These are phyloP conservation scores for Sminthurinus aureus DNA, from an alignment of 2,888 invertebrate species.

Conservation along the genomic window DNA sequence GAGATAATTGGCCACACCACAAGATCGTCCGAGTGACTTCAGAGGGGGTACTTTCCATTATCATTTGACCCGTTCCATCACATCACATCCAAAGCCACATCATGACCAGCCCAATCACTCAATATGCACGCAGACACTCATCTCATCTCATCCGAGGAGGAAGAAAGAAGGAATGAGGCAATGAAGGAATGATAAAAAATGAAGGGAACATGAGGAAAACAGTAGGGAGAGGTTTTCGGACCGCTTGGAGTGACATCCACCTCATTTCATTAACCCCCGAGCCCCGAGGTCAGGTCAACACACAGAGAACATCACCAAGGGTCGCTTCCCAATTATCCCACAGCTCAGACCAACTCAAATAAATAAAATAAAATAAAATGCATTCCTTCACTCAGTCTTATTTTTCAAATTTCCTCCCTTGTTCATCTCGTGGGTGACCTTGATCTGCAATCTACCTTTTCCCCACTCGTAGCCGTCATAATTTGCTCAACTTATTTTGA, in stretches of 20 bases:
- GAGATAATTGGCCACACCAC: conserved; percentile 58
- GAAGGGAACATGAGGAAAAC: background rate
- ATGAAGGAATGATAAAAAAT: too few species aligned
- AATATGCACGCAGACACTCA: too few species aligned
- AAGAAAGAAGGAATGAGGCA: too few species aligned
- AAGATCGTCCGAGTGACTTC: conserved; percentile 39
- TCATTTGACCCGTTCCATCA: conserved; percentile 33
- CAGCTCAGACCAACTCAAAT: conserved; percentile 51
- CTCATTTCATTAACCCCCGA: conserved; percentile 58
- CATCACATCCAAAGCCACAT: too few species aligned
- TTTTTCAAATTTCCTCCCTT: conserved; percentile 2
- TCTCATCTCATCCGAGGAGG: too few species aligned
- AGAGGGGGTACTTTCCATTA: conserved; percentile 44
- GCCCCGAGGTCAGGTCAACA: conserved; percentile 47
- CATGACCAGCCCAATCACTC: too few species aligned
- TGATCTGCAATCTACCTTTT: background rate
- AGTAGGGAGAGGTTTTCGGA: conserved; percentile 27
- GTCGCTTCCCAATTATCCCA: conserved; percentile 51
- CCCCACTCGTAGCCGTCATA: background rate
- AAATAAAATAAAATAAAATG: too few species aligned
- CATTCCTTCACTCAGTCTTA: conserved; percentile 20
- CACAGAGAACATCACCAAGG: conserved; percentile 13
- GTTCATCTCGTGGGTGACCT: conserved; percentile 12
- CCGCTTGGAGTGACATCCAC: conserved; percentile 51
- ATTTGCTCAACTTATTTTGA: background rate